Percentiles rank a stretch among this genome's conserved stretches.
phyloP scores from a whole-genome alignment of 2,888 invertebrate genomes.

The Leucania comma region DNA sequence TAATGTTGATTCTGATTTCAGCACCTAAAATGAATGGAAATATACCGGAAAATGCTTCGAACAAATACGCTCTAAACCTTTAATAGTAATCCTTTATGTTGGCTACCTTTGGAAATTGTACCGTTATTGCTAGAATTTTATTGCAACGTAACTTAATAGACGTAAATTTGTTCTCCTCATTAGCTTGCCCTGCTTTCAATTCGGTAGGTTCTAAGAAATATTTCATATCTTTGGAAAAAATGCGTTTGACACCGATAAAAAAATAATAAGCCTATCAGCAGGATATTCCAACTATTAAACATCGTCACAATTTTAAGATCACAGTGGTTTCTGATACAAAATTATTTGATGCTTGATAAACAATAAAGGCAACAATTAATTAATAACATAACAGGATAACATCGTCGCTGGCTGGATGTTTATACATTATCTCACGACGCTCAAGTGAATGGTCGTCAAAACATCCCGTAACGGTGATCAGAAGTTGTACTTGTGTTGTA shows the following conservation, averaged over 20 bases:
- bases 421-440: constrained; percentile 67
- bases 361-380: constrained; percentile 54
- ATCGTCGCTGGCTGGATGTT: constrained; percentile 64
- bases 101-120: not conserved
- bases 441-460: constrained; percentile 61
- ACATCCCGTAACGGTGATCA: constrained; percentile 65
- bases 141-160: not conserved
- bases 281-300: no score
- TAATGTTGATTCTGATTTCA: constrained; percentile 20
- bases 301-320: constrained; percentile 1
- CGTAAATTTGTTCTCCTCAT: not conserved
- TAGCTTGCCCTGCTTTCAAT: constrained; percentile 6
- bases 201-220: not conserved
- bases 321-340: constrained; percentile 3
- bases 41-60: constrained; percentile 14
- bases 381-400: constrained; percentile 60
- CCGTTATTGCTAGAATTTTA: not conserved
- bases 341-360: constrained; percentile 29
- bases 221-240: not conserved
- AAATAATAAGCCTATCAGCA: no score
- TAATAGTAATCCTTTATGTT: not conserved
- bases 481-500: constrained; percentile 20
- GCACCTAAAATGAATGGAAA: constrained; percentile 41
- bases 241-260: no score
- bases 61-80: constrained; percentile 4